Percentiles rank a stretch among this genome's conserved stretches.
phyloP scores from a whole-genome alignment of 2,113 vertebrate genomes.

The Chrysochloris asiatica region DNA sequence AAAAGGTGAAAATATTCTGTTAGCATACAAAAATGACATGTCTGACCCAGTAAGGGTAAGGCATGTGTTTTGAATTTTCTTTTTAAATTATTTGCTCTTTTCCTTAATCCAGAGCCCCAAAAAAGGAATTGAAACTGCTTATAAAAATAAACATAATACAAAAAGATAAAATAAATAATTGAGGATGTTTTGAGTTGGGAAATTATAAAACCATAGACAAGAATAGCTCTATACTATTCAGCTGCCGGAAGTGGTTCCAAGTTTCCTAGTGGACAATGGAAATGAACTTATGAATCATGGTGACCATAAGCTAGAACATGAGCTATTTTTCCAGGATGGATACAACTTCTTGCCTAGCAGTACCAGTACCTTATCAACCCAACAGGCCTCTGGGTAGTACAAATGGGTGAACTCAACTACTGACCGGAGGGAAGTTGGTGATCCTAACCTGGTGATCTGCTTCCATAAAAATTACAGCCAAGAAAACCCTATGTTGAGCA shows the following conservation, averaged over 20 bases:
- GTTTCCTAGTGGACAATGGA: background rate
- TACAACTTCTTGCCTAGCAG: background rate
- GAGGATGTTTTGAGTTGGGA: background rate
- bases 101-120: conserved; percentile 11
- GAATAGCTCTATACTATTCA: background rate
- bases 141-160: conserved; percentile 19
- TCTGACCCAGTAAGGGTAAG: conserved; percentile 8
- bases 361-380: background rate
- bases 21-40: conserved; percentile 40
- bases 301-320: background rate
- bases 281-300: background rate
- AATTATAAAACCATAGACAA: background rate
- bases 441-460: background rate
- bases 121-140: conserved; percentile 30
- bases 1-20: conserved; percentile 56
- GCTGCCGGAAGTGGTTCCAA: background rate
- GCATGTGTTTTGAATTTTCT: background rate
- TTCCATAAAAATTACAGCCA: background rate
- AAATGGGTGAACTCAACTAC: background rate
- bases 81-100: conserved; percentile 25
- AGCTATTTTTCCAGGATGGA: background rate
- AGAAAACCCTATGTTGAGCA: background rate
- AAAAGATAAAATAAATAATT: background rate
- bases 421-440: too few species aligned
- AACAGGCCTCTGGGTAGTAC: background rate